These are phyloP conservation scores for Tenthredo livida DNA, from an alignment of 2,888 invertebrate genomes.

Conservation along the genomic window DNA sequence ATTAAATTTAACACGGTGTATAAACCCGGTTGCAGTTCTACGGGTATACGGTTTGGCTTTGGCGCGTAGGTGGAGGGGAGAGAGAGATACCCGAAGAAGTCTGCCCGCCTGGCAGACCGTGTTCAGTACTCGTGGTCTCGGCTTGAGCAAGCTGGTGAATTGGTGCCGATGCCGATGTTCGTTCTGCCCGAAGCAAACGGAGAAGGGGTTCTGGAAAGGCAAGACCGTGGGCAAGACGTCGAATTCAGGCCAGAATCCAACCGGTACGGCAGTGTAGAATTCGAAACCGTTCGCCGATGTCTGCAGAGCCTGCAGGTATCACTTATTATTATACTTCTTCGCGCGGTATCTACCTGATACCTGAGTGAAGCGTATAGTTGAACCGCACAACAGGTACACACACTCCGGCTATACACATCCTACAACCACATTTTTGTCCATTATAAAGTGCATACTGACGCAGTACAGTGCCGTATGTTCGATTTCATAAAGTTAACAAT, in stretches of 20 bases:
- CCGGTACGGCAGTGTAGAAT: conserved; percentile 61
- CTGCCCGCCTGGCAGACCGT: not conserved
- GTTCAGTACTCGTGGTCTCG: conserved; percentile 50
- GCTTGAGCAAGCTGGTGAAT: conserved; percentile 51
- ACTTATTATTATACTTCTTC: conserved; percentile 46
- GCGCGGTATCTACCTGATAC: not conserved
- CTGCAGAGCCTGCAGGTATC: conserved; percentile 68
- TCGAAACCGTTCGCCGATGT: conserved; percentile 67
- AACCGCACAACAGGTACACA: conserved; percentile 16
- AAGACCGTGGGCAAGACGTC: conserved; percentile 58
- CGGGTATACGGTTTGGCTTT: conserved; percentile 59
- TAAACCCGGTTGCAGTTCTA: conserved; percentile 53
- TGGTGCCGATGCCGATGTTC: conserved; percentile 34
- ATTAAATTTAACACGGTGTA: conserved; percentile 14
- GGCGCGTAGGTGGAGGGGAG: conserved; percentile 60
- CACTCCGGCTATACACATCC: not conserved
- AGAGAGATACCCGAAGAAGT: conserved; percentile 47
- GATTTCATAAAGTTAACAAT: not conserved
- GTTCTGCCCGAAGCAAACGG: conserved; percentile 40
- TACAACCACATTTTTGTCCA: not conserved
- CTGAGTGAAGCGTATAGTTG: conserved; percentile 10
- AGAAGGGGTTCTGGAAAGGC: conserved; percentile 54
- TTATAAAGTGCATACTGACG: not conserved
- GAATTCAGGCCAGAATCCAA: conserved; percentile 71
- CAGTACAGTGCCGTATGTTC: conserved; percentile 6